Evolutionary conservation across 2,888 invertebrate species (phyloP).

Genomic region (Acrobasis repandana): DNA sequence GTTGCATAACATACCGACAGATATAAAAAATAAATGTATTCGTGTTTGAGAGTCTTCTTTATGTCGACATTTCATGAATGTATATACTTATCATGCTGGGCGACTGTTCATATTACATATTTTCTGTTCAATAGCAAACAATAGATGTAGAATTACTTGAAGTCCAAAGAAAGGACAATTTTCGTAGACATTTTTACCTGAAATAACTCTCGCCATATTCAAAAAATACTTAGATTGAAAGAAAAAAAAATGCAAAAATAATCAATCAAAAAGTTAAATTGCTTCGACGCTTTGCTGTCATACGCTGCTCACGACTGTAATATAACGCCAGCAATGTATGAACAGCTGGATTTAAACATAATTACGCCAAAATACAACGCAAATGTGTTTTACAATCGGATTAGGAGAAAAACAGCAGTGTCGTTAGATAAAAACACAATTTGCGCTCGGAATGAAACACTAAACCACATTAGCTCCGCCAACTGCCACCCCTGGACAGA

Average conservation of each 20-base stretch:
- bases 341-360: constrained; percentile 17
- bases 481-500: constrained; percentile 72
- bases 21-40: too few species aligned
- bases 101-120: too few species aligned
- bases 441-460: constrained; percentile 74
- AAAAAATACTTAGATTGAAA: too few species aligned
- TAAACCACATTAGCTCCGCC: constrained; percentile 79
- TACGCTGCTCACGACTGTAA: background rate
- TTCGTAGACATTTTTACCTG: too few species aligned
- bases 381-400: constrained; percentile 36
- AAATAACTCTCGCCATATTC: too few species aligned
- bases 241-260: background rate
- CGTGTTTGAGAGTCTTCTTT: too few species aligned
- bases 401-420: constrained; percentile 64
- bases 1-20: too few species aligned
- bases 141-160: too few species aligned
- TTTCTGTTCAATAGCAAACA: too few species aligned
- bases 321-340: background rate
- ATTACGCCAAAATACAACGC: constrained; percentile 14
- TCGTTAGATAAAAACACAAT: constrained; percentile 72
- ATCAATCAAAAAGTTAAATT: background rate
- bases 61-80: too few species aligned
- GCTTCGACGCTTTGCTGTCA: background rate
- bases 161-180: too few species aligned
- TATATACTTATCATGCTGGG: too few species aligned